Base-by-base conservation (phyloP, 2,888 invertebrate genomes). In the Xylocampa areola region DNA sequence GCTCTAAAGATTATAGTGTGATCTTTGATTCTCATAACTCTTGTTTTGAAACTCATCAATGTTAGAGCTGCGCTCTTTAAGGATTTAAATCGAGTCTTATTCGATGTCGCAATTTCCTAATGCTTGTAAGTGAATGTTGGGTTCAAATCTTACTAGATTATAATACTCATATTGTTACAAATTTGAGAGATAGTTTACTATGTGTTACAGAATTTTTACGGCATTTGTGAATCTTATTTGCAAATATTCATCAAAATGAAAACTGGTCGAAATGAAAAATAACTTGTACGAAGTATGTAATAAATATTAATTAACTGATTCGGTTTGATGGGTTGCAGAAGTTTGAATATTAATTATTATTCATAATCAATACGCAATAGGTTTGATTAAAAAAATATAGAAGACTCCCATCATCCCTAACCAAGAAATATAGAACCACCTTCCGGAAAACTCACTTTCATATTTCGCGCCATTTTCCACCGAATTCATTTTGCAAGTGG, bases 401-500 rank as follows among this genome's bases (percentile, higher is more conserved):
- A n/a, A n/a, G n/a, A n/a, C n/a, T n/a, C n/a, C n/a, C n/a, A n/a
- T n/a, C n/a, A n/a, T n/a, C n/a, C n/a, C n/a, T n/a, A n/a, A n/a
- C n/a, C n/a, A n/a, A n/a, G n/a, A 21, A 36, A 7, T 1, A 4
- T 17, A 4, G 6, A 16, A 27, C 1, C 10, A 7, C 8, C 1
- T 11, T 0, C 11, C 8, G 1, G 23, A 33, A 41, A 50, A 57
- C 6, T 8, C n/a, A 14, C 2, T 19, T 64, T 66, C 25, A 52
- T 44, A 47, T 45, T 68, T 66, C 53, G 65, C 79, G 76, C 76
- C 72, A 68, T 70, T 82, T 80, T 55, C 66, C 45, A 50, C n/a
- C 36, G 29, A 21, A 33, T 10, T 30, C 43, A 59, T 59, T 78
- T 82, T 51, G 82, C 80, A 81, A 85, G 89, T 90, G 88, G 91